Conservation (phyloP, 2,888 invertebrate species). For the Protophormia terraenovae region DNA sequence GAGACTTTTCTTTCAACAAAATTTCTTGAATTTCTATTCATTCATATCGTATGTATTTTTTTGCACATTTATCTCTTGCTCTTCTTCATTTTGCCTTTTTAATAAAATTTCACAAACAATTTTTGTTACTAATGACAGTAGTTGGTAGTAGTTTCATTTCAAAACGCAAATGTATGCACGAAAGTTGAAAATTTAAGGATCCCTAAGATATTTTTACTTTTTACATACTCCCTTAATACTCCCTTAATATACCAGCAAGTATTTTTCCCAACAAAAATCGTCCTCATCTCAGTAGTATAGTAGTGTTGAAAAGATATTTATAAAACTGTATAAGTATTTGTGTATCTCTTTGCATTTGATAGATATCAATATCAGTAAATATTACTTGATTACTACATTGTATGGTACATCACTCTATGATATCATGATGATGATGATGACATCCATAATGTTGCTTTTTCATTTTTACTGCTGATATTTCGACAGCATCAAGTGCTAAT, state of each 20-base stretch:
- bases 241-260: neutral
- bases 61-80: slow-evolving; percentile 48
- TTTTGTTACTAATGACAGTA: neutral
- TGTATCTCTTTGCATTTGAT: neutral
- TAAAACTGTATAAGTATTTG: neutral
- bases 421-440: neutral
- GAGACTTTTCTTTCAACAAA: slow-evolving; percentile 3
- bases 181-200: too few species aligned
- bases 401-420: slow-evolving; percentile 9
- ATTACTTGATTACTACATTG: slow-evolving; percentile 12
- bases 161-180: neutral
- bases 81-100: slow-evolving; percentile 18
- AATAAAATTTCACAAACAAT: slow-evolving; percentile 19
- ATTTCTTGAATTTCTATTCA: slow-evolving; percentile 25
- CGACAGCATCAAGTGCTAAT: slow-evolving; percentile 48
- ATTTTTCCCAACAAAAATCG: neutral
- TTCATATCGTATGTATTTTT: slow-evolving; percentile 3
- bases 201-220: too few species aligned
- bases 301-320: too few species aligned
- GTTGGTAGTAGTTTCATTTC: neutral
- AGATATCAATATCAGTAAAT: slow-evolving; percentile 17
- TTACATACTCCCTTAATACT: too few species aligned
- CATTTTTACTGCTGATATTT: slow-evolving; percentile 17
- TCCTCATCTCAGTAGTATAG: neutral
- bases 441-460: neutral